A percentile compares a stretch with the other conserved stretches of the same genome.
These are phyloP conservation scores for Microcebus tavaratra DNA, from an alignment of 2,113 vertebrate genomes.

Conservation along the genomic window DNA sequence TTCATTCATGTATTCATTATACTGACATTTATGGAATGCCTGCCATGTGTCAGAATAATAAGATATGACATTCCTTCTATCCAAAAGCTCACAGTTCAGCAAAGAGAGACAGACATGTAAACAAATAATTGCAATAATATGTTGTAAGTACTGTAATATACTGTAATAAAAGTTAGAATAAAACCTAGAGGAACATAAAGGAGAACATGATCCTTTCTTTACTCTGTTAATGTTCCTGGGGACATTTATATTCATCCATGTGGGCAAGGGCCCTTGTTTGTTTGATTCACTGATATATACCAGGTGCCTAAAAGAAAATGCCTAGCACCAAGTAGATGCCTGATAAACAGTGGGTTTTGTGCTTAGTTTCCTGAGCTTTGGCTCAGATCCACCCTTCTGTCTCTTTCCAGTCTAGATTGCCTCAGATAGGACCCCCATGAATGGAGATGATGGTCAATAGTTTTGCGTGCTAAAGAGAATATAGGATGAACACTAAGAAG, in stretches of 20 bases:
- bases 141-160: neutral
- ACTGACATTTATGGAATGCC: neutral
- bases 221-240: neutral
- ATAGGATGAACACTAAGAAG: neutral
- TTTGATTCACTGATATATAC: neutral
- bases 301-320: conserved; percentile 31
- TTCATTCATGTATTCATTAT: conserved; percentile 22
- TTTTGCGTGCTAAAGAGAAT: neutral
- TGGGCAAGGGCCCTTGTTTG: neutral
- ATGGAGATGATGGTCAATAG: neutral
- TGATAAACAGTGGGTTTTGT: conserved; percentile 3
- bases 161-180: conserved; percentile 16
- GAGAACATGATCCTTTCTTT: conserved; percentile 16
- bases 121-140: neutral
- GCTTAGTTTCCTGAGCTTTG: conserved; percentile 4
- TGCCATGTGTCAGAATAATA: neutral
- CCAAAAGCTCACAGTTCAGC: neutral
- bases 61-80: neutral
- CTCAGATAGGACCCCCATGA: neutral
- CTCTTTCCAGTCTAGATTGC: neutral
- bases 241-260: neutral
- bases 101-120: conserved; percentile 5
- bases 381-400: conserved; percentile 17
- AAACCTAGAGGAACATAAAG: neutral
- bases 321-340: neutral